Base-by-base conservation (phyloP, 1,140 invertebrate species). In the Halictus rubicundus region DNA sequence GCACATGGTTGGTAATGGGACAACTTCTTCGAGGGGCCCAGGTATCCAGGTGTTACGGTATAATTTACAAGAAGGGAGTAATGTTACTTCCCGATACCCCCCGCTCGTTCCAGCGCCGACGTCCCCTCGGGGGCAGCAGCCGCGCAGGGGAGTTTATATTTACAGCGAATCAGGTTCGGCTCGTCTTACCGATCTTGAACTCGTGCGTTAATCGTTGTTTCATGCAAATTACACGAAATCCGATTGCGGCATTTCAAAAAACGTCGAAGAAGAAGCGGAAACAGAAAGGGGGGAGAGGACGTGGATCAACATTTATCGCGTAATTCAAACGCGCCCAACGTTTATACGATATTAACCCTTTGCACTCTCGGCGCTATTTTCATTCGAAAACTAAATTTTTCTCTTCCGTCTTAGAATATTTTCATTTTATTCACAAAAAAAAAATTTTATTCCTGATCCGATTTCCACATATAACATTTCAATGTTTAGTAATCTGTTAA, bases 211-310 rank as follows among this genome's bases (percentile, higher is more conserved):
- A 82, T 82, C 88, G 81, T 84, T 82, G 83, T 57, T 85, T 89
- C 82, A 87, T 87, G 85, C 82, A 86, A 89, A 88, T 88, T 64
- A 57, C 14, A 65, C 59, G 19, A 77, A 68, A 76, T 80, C 78
- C 59, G n/a, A 64, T 76, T 54, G 37, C 59, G 12, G 16, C 57
- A 49, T 66, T 52, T 12, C 14, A 32, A 39, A 64, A 72, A 64
- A 57, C 49, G 7, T 19, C 7, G 16, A 12, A 52, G 21, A 9
- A 42, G 27, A 32, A 14, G 14, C 5, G 8, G 25, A 23, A 16
- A 37, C 6, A 61, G 12, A 32, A 49, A 27, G 0, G 9, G 1
- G 12, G 21, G 39, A 9, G 14, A 9, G 16, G 1, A 32, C 37
- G 27, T 42, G 42, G 54, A 32, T n/a, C n/a, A 54, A 63, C 19